Percentiles rank a stretch among this genome's conserved stretches.
phyloP scores from a whole-genome alignment of 2,113 vertebrate genomes.

The Rhinolophus ferrumequinum region DNA sequence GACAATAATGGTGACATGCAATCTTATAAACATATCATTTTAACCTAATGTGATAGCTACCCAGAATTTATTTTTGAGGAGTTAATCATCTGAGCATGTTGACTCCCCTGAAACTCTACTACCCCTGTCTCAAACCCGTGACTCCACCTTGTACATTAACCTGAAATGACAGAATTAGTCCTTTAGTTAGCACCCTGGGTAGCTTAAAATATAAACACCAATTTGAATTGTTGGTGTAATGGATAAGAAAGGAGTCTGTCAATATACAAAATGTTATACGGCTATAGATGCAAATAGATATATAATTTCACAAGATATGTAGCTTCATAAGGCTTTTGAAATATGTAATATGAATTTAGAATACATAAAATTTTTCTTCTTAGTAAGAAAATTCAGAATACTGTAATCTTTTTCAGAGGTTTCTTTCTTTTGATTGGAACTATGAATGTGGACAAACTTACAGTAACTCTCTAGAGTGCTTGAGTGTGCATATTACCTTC shows the following conservation, averaged over 20 bases:
- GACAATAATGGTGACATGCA: not conserved
- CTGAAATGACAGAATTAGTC: not conserved
- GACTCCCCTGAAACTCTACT: not conserved
- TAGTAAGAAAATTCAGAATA: conserved; percentile 9
- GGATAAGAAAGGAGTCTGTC: not conserved
- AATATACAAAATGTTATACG: not conserved
- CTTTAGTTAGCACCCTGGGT: not conserved
- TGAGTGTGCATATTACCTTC: not conserved
- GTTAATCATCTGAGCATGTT: not conserved
- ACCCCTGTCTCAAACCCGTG: not conserved
- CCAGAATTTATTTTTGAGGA: conserved; percentile 12
- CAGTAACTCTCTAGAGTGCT: conserved; percentile 6
- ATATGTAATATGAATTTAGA: not conserved
- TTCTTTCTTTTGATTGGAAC: conserved; percentile 1
- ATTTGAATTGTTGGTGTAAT: conserved; percentile 41
- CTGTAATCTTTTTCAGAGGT: not conserved
- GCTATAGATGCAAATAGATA: not conserved
- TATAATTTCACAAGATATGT: not conserved
- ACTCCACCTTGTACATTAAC: not conserved
- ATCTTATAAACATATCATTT: conserved; percentile 20
- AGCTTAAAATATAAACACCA: conserved; percentile 31
- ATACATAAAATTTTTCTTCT: not conserved
- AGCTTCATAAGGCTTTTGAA: not conserved
- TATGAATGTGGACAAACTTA: not conserved
- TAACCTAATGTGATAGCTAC: not conserved